Conservation (phyloP, 2,797 vertebrate species). For the Sus cebifrons region DNA sequence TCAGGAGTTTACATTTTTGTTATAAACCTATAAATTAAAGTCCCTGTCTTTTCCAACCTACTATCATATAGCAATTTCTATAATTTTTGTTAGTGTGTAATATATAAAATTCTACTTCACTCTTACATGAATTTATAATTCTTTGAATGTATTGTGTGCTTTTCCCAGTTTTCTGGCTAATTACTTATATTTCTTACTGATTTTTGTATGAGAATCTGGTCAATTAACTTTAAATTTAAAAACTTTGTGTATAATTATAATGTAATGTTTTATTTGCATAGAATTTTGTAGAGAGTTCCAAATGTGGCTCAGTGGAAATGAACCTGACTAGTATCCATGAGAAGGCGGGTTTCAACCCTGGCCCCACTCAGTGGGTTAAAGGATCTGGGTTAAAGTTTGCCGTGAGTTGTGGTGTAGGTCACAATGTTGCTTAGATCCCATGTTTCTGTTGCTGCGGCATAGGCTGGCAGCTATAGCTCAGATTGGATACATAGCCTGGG, state of each 20-base stretch:
- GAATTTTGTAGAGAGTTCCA: not conserved
- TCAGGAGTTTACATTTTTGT: not conserved
- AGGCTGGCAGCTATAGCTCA: too few species aligned
- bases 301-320: too few species aligned
- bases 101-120: not conserved
- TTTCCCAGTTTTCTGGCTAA: slow-evolving; percentile 5
- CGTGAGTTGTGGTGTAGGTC: too few species aligned
- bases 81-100: not conserved
- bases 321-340: too few species aligned
- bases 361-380: too few species aligned
- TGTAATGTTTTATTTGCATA: not conserved
- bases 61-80: not conserved
- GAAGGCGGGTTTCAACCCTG: too few species aligned
- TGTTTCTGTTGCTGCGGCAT: too few species aligned
- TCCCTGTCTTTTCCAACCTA: not conserved
- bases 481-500: too few species aligned
- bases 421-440: too few species aligned
- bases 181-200: not conserved
- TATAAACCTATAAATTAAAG: not conserved
- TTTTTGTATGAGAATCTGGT: not conserved
- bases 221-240: slow-evolving; percentile 24
- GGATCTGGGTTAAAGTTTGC: too few species aligned
- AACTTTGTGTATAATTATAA: not conserved
- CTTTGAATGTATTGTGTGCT: not conserved
- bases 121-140: not conserved